Base-by-base conservation (phyloP, 1,140 invertebrate species). In the Pteromalus puparum region DNA sequence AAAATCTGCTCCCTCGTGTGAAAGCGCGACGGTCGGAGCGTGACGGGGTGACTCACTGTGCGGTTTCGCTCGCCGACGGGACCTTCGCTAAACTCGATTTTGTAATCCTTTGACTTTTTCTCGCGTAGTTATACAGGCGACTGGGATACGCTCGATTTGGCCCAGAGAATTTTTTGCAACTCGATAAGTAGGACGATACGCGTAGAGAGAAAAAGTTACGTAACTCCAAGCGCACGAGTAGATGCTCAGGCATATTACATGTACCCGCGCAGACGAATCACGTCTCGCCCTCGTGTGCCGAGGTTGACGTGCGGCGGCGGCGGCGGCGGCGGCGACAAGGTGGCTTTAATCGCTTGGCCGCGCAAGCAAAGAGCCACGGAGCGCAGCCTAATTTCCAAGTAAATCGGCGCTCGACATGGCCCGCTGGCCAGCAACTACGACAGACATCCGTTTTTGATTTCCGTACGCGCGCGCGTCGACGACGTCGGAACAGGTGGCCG, bases 371-470 rank as follows among this genome's bases (percentile, higher is more conserved):
- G 26, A 67, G 74, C 67, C 67, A 61, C 18, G 18, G 53, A n/a
- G 53, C 53, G 7, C 80, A 42, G 65, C 68, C 68, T 75, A 82
- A 83, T 83, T 72, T 75, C 61, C 65, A 65, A 72, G 72, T 82
- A 68, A 84, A 73, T 73, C 65, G 42, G 53, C 30, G 28, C 77
- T 15, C 81, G 79, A 76, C 79, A 82, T 48, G 84, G 79, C 65
- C 46, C 65, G 76, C 28, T 79, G 76, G 53, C 53, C 34, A 70
- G 77, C 81, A 42, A 67, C 81, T 72, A 80, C 81, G 85, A 34
- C 87, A 87, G 87, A 89, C 89, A 89, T 91, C 90, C 90, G 90
- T 87, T 91, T 90, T 89, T 89, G 90, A 90, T 90, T 90, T 90
- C 89, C 87, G 87, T 89, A 88, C 87, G 46, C 12, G 18, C 46